Percentiles rank a stretch among this genome's conserved stretches.
Evolutionary conservation across 2,888 invertebrate genomes (phyloP).

Genomic region (Lypha dubia): DNA sequence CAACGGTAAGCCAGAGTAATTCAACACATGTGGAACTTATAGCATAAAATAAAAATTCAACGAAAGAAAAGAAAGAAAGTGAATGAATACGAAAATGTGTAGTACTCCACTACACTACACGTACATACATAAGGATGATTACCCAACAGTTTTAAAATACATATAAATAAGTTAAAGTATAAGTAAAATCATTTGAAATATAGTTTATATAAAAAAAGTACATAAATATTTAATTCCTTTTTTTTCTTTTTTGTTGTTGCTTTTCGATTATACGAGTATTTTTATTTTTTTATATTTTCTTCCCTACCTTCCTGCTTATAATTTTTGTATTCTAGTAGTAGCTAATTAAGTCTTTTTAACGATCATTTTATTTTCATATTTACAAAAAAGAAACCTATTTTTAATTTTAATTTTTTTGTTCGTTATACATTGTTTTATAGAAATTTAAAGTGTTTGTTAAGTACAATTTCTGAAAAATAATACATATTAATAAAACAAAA

Average conservation of each 20-base stretch:
- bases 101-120: background rate
- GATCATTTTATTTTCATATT: slow-evolving; percentile 39
- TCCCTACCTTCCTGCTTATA: background rate
- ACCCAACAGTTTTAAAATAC: slow-evolving; percentile 62
- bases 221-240: slow-evolving; percentile 10
- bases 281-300: slow-evolving; percentile 4
- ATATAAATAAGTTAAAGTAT: slow-evolving; percentile 58
- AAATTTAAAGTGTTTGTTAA: slow-evolving; percentile 52
- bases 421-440: no score
- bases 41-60: slow-evolving; percentile 73
- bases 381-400: slow-evolving; percentile 11
- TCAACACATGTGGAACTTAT: slow-evolving; percentile 80
- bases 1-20: slow-evolving; percentile 80
- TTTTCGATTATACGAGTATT: no score
- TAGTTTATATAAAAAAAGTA: slow-evolving; percentile 8
- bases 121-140: slow-evolving; percentile 53
- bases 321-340: slow-evolving; percentile 38
- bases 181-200: slow-evolving; percentile 31
- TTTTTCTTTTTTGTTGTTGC: slow-evolving; percentile 26
- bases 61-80: slow-evolving; percentile 34
- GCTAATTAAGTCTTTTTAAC: slow-evolving; percentile 40
- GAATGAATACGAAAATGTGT: slow-evolving; percentile 15
- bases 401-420: slow-evolving; percentile 44
- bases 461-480: slow-evolving; percentile 32
- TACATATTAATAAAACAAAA: no score